phyloP scores from a whole-genome alignment of 2,797 vertebrate genomes.

The Hirundo rustica region DNA sequence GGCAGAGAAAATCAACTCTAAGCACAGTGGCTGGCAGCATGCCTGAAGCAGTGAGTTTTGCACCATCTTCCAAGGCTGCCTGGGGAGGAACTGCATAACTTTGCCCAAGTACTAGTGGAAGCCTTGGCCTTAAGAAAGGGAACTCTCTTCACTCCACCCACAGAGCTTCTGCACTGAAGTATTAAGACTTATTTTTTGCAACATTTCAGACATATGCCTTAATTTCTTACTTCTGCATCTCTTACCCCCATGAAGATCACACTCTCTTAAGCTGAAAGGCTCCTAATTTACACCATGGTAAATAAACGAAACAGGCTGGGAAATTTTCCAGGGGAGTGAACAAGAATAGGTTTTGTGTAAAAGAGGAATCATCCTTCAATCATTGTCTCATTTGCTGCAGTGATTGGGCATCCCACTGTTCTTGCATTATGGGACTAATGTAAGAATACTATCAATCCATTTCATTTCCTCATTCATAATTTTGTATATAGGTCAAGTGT shows the following conservation, averaged over 20 bases:
- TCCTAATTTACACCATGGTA: not conserved
- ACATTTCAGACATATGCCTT: not conserved
- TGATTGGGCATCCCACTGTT: not conserved
- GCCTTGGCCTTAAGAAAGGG: not conserved
- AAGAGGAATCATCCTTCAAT: not conserved
- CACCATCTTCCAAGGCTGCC: not conserved
- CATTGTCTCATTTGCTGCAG: not conserved
- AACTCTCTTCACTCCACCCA: slow-evolving; percentile 2
- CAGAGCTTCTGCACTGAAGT: not conserved
- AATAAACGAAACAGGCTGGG: not conserved
- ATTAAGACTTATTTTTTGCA: not conserved
- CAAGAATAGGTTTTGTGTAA: not conserved
- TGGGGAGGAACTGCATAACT: not conserved
- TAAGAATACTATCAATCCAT: not conserved
- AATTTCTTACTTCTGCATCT: not conserved
- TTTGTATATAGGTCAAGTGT: not conserved
- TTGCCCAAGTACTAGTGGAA: not conserved
- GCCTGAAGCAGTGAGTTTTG: not conserved
- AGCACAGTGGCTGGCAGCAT: not conserved
- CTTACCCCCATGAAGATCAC: not conserved
- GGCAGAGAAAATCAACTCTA: not conserved
- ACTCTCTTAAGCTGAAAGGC: not conserved
- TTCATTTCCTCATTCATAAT: slow-evolving; percentile 7
- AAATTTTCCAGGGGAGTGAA: not conserved
- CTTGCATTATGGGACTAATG: not conserved